Conservation (phyloP, 92 coral and sea anemone species). For the Anthopleura xanthogrammica region DNA sequence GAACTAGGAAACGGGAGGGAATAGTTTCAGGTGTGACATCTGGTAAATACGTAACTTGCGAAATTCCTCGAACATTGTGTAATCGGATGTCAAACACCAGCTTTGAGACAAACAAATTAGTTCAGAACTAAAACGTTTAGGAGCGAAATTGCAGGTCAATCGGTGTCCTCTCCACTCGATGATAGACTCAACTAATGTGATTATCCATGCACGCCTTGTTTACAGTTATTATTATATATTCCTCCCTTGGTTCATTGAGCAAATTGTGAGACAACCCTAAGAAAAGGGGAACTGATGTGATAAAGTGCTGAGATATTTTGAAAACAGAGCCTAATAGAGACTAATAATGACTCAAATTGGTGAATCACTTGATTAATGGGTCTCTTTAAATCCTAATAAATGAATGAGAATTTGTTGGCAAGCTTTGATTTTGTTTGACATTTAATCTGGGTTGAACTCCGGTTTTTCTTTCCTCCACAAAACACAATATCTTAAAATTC, state of each 20-base stretch:
- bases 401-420: too few species aligned
- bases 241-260: background rate
- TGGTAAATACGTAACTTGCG: too few species aligned
- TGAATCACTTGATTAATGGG: background rate
- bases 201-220: background rate
- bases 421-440: too few species aligned
- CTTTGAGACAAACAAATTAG: background rate
- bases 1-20: too few species aligned
- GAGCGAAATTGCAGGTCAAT: background rate
- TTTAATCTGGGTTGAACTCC: too few species aligned
- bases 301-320: background rate
- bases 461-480: too few species aligned
- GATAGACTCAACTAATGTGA: background rate
- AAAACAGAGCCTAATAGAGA: background rate
- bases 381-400: background rate
- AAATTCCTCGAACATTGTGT: too few species aligned
- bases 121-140: background rate
- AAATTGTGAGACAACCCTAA: background rate
- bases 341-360: background rate
- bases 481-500: too few species aligned
- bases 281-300: background rate
- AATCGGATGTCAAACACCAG: too few species aligned
- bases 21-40: too few species aligned
- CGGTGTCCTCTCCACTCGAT: background rate
- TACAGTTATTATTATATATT: too few species aligned